These are phyloP conservation scores for Teleogryllus occipitalis DNA, from an alignment of 1,140 invertebrate genomes.

Conservation along the genomic window DNA sequence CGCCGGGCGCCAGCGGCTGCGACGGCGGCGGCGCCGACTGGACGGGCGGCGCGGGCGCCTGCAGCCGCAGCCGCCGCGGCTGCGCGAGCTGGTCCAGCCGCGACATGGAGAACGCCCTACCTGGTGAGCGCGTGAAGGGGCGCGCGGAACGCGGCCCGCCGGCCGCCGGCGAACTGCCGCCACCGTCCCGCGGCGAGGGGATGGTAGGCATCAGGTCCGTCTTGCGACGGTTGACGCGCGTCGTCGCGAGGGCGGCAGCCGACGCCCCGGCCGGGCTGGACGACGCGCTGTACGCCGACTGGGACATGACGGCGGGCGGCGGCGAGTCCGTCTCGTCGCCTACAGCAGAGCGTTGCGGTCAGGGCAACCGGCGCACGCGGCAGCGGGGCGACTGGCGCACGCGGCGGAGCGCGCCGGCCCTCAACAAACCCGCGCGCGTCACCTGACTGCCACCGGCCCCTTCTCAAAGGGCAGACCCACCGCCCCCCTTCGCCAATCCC, in stretches of 20 bases:
- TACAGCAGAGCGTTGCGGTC: background rate
- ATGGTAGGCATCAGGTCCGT: conserved; percentile 85
- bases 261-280: background rate
- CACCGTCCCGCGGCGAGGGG: conserved; percentile 57
- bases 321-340: conserved; percentile 10
- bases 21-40: conserved; percentile 34
- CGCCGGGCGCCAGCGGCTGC: conserved; percentile 30
- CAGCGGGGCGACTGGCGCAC: background rate
- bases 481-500: background rate
- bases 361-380: background rate
- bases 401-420: too few species aligned
- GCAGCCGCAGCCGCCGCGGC: conserved; percentile 43
- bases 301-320: background rate
- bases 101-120: conserved; percentile 84
- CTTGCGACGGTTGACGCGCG: conserved; percentile 68
- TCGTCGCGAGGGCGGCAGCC: conserved; percentile 25
- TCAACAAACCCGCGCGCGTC: background rate
- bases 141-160: conserved; percentile 57
- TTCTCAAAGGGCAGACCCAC: background rate
- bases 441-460: background rate
- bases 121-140: conserved; percentile 28
- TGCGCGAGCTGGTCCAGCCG: conserved; percentile 75
- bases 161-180: conserved; percentile 48
- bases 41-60: conserved; percentile 39
- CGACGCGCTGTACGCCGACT: background rate